Evolutionary conservation across 1,140 invertebrate species (phyloP).

Genomic region (Agraylea sexmaculata): DNA sequence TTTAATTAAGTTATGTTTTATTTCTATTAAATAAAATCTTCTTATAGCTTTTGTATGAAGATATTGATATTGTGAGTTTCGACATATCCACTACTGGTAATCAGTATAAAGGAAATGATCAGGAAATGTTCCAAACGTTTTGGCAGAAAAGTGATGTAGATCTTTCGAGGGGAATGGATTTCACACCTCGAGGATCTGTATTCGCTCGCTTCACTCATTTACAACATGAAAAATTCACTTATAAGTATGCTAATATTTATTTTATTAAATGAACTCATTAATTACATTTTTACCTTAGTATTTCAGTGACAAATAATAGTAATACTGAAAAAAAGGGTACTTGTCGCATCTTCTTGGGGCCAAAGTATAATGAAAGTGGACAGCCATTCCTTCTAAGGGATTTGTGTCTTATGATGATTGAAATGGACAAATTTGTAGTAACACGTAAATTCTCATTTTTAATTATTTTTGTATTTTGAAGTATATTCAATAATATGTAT

Average conservation of each 20-base stretch:
- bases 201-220: conserved; percentile 40
- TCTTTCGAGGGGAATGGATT: conserved; percentile 39
- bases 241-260: conserved; percentile 16
- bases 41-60: conserved; percentile 47
- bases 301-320: neutral
- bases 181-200: conserved; percentile 30
- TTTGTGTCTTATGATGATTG: conserved; percentile 42
- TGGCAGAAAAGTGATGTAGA: conserved; percentile 42
- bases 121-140: conserved; percentile 28
- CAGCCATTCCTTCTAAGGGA: conserved; percentile 36
- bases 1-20: too few species aligned
- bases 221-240: conserved; percentile 34
- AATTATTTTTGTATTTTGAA: conserved; percentile 2
- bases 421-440: conserved; percentile 45
- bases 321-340: conserved; percentile 28
- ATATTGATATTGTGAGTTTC: conserved; percentile 45
- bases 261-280: conserved; percentile 16
- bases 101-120: conserved; percentile 25
- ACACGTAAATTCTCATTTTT: conserved; percentile 31
- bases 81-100: conserved; percentile 33
- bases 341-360: conserved; percentile 48
- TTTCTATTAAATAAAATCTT: conserved; percentile 6
- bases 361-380: conserved; percentile 43
- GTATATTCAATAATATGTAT: neutral
- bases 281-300: neutral